Evolutionary conservation across 2,888 invertebrate species (phyloP).

Genomic region (Meta bourneti): DNA sequence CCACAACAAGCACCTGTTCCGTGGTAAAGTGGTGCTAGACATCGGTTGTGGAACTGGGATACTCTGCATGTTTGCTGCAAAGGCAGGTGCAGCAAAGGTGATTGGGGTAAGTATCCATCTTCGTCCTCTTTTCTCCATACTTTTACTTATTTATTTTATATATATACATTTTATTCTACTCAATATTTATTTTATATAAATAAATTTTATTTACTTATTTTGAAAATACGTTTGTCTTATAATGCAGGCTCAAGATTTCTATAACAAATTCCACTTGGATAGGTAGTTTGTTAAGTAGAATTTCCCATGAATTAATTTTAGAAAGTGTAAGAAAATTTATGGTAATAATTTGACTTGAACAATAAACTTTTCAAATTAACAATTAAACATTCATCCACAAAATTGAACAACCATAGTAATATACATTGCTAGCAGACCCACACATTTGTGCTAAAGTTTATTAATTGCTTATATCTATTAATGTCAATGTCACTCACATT

Average conservation of each 20-base stretch:
- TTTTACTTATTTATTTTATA: no score
- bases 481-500: no score
- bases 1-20: constrained; percentile 99
- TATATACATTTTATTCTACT: neutral
- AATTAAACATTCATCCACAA: no score
- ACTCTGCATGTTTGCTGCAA: constrained; percentile 99
- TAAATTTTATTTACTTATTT: neutral
- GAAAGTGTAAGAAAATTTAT: no score
- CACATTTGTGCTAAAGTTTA: no score
- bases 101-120: constrained; percentile 85
- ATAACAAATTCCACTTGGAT: no score
- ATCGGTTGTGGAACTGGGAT: constrained; percentile 99
- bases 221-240: neutral
- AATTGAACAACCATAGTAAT: no score
- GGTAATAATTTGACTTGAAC: no score
- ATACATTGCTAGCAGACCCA: no score
- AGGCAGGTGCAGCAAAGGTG: constrained; percentile 96
- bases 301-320: no score
- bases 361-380: neutral
- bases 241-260: neutral
- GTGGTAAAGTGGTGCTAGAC: constrained; percentile 90
- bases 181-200: neutral
- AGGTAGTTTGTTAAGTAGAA: no score
- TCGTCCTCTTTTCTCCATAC: neutral
- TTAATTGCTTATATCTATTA: no score